Conservation (phyloP, 2,888 invertebrate species). For the Trypoxylon attenuatum region DNA sequence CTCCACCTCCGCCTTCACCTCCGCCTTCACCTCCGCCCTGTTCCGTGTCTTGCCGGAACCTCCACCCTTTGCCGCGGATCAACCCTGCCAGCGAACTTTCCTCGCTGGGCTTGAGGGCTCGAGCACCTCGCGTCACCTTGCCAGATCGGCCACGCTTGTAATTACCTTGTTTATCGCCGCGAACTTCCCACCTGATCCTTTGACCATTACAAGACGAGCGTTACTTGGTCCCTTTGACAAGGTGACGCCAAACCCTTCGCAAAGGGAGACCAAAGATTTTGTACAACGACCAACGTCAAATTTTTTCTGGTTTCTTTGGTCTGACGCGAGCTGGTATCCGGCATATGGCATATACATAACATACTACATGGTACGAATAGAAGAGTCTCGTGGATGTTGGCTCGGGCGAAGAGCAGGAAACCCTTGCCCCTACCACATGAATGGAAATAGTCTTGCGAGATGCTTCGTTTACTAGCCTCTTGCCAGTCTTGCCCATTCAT, state of each 20-base stretch:
- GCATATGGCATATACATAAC: too few relatives aligned
- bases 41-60: too few relatives aligned
- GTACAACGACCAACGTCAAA: too few relatives aligned
- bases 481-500: constrained; percentile 27
- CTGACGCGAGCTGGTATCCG: too few relatives aligned
- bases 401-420: constrained; percentile 9
- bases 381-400: neutral
- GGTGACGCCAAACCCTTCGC: too few relatives aligned
- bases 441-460: constrained; percentile 34
- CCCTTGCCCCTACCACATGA: constrained; percentile 30
- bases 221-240: neutral
- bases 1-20: neutral
- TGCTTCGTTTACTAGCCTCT: constrained; percentile 25
- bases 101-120: constrained; percentile 2
- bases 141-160: constrained; percentile 40
- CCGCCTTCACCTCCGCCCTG: neutral
- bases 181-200: constrained; percentile 8
- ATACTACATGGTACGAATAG: too few relatives aligned
- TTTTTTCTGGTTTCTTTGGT: too few relatives aligned
- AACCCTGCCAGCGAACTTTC: constrained; percentile 64
- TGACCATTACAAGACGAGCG: neutral
- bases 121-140: constrained; percentile 53
- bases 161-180: constrained; percentile 51
- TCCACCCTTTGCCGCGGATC: too few relatives aligned
- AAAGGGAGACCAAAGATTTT: neutral